A percentile compares a stretch with the other conserved stretches of the same genome.
Evolutionary conservation across 2,888 invertebrate species (phyloP).

Genomic region (Erannis defoliaria): DNA sequence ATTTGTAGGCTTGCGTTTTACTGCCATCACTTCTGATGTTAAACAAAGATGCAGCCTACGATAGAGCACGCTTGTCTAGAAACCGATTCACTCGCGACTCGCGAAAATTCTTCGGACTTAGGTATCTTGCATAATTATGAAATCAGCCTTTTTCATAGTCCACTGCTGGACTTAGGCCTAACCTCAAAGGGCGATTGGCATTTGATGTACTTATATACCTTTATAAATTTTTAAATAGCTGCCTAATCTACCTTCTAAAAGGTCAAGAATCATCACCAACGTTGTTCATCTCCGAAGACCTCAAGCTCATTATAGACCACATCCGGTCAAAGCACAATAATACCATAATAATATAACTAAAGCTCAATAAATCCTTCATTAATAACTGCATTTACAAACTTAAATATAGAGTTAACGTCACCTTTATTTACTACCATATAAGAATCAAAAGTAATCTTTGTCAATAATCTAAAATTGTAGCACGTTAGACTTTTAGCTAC

Average conservation of each 20-base stretch:
- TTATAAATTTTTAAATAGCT: not conserved
- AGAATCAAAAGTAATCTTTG: conserved; percentile 12
- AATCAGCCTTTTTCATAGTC: too few relatives aligned
- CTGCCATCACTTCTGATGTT: too few relatives aligned
- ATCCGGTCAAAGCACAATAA: conserved; percentile 59
- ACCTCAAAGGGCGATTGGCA: too few relatives aligned
- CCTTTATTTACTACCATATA: not conserved
- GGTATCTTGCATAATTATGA: too few relatives aligned
- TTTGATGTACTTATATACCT: not conserved
- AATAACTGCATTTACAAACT: conserved; percentile 41
- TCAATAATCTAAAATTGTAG: conserved; percentile 12
- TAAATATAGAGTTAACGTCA: conserved; percentile 1
- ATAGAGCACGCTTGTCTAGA: too few relatives aligned
- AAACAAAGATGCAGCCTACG: too few relatives aligned
- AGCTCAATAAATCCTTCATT: conserved; percentile 75
- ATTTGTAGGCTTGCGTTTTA: too few relatives aligned
- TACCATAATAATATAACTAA: conserved; percentile 65
- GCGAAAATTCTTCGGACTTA: too few relatives aligned
- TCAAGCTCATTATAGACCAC: conserved; percentile 51
- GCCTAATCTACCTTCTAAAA: not conserved
- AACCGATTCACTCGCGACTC: too few relatives aligned
- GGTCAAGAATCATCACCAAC: conserved; percentile 5
- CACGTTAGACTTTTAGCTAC: conserved; percentile 23
- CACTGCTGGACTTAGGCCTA: too few relatives aligned
- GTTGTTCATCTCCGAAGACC: conserved; percentile 19